Conservation (phyloP, 2,113 vertebrate species). For the Sinocyclocheilus grahami region DNA sequence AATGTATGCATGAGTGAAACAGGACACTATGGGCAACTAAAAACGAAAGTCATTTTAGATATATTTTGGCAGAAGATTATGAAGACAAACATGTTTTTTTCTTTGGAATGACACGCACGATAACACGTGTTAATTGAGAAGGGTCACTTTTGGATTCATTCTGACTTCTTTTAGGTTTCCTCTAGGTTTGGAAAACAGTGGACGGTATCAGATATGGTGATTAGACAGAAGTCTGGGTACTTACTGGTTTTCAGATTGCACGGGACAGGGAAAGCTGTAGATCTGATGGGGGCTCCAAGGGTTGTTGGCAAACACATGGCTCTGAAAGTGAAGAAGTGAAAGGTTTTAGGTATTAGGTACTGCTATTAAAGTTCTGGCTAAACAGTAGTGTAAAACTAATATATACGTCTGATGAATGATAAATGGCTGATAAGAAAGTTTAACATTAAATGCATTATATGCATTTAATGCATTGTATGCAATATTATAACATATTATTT, state of each 20-base stretch:
- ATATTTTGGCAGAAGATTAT: background rate
- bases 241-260: constrained; percentile 51
- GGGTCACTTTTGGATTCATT: background rate
- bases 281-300: constrained; percentile 39
- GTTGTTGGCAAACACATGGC: constrained; percentile 29
- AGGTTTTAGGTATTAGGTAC: background rate
- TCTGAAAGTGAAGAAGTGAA: constrained; percentile 51
- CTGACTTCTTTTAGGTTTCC: background rate
- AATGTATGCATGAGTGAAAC: background rate
- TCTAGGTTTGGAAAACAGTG: background rate
- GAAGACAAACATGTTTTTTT: background rate
- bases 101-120: background rate
- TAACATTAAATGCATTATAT: background rate
- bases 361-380: background rate
- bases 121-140: background rate
- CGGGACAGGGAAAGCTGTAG: constrained; percentile 26
- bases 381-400: background rate
- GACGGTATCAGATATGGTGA: background rate
- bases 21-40: background rate
- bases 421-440: background rate
- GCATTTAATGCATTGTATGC: too few species aligned
- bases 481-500: too few species aligned
- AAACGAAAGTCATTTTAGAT: background rate
- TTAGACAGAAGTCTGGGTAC: constrained; percentile 25
- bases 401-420: background rate